phyloP scores from a whole-genome alignment of 1,140 invertebrate species.

The Diorhabda carinulata region DNA sequence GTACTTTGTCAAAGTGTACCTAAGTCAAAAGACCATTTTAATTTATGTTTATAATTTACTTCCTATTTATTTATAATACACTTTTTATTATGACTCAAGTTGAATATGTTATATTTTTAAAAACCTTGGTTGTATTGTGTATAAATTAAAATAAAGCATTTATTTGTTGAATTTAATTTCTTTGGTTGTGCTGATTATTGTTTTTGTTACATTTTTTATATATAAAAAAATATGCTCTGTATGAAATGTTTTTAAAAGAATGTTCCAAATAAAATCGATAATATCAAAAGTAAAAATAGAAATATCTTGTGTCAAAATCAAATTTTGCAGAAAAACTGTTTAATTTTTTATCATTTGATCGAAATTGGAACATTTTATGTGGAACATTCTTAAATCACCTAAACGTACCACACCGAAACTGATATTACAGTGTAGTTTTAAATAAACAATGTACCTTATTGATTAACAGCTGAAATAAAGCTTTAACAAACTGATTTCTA shows the following conservation, averaged over 20 bases:
- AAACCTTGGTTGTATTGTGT: not conserved
- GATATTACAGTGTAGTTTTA: constrained; percentile 22
- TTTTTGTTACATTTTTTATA: not conserved
- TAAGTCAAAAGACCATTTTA: not conserved
- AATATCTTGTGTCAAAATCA: no score
- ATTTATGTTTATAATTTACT: not conserved
- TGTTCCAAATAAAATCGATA: not conserved
- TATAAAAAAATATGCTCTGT: not conserved
- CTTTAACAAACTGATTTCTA: constrained; percentile 7
- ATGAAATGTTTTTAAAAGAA: not conserved
- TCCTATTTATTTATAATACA: not conserved
- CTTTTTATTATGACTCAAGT: not conserved
- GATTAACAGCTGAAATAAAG: constrained; percentile 5
- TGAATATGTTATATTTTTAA: not conserved
- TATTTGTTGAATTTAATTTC: not conserved
- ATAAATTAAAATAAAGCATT: not conserved
- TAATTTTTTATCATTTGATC: not conserved
- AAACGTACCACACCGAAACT: constrained; percentile 11
- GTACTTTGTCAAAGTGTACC: not conserved
- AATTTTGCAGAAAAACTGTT: no score
- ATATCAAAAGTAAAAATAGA: not conserved
- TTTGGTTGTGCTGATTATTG: constrained; percentile 2
- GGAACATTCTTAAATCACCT: not conserved
- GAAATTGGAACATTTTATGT: not conserved
- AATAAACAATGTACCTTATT: constrained; percentile 18